phyloP scores from a whole-genome alignment of 2,113 vertebrate species.

The Clinocottus analis region DNA sequence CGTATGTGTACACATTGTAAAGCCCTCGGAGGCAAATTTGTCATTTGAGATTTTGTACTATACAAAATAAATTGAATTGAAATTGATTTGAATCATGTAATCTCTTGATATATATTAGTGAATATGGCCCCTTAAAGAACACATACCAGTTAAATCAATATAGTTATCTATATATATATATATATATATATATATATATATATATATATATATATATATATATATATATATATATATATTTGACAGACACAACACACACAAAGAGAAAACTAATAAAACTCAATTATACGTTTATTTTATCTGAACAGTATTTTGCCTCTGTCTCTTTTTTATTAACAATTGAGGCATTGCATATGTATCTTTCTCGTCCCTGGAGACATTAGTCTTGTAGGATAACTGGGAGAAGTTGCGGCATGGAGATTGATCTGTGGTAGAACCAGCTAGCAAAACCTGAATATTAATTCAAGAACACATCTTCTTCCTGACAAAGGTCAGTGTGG shows the following conservation, averaged over 20 bases:
- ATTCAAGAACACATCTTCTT: constrained; percentile 61
- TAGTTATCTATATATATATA: too few species aligned
- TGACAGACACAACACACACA: background rate
- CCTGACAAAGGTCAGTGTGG: constrained; percentile 73
- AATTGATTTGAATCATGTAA: background rate
- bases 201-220: too few species aligned
- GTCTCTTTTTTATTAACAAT: background rate
- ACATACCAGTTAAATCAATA: background rate
- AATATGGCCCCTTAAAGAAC: background rate
- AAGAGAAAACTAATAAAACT: background rate
- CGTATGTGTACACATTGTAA: too few species aligned
- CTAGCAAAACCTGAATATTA: constrained; percentile 38
- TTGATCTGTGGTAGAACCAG: constrained; percentile 26
- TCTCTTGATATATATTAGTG: background rate
- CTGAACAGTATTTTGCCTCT: background rate
- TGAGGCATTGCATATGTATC: background rate
- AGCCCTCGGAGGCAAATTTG: too few species aligned
- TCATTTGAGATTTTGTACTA: too few species aligned
- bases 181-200: too few species aligned
- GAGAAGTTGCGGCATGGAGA: constrained; percentile 34
- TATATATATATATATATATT: too few species aligned
- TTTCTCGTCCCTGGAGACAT: constrained; percentile 1
- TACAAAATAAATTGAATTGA: too few species aligned
- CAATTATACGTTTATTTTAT: background rate
- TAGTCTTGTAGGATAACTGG: background rate